Percentiles rank a stretch among this genome's conserved stretches.
Conservation (phyloP, 2,797 vertebrate species). For the Cygnus olor region DNA sequence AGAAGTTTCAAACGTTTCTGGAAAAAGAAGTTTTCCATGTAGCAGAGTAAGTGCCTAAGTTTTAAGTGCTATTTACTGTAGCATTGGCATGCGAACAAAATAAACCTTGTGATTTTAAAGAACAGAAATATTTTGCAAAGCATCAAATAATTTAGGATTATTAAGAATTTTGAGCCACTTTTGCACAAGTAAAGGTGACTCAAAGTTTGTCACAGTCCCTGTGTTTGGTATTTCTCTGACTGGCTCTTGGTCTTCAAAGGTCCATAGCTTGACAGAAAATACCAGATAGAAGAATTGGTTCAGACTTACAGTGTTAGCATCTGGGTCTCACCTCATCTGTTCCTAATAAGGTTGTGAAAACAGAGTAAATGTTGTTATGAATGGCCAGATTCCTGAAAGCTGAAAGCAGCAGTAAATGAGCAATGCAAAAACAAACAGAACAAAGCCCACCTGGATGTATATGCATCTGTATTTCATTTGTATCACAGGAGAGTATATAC, state of each 20-base stretch:
- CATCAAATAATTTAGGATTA: background rate
- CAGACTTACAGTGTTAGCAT: background rate
- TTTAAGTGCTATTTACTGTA: background rate
- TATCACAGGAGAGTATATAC: background rate
- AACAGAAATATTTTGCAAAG: background rate
- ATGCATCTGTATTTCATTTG: background rate
- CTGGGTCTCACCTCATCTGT: background rate
- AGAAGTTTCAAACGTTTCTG: slow-evolving; percentile 83
- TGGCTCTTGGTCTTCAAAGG: background rate
- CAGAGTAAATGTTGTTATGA: background rate
- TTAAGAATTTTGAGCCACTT: background rate
- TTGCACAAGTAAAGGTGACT: background rate
- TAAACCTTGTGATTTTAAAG: background rate
- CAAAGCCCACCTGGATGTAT: background rate
- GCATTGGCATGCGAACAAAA: background rate
- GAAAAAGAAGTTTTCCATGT: slow-evolving; percentile 65
- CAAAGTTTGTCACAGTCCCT: background rate
- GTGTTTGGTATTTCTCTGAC: background rate
- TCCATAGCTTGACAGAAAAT: background rate
- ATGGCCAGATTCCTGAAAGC: background rate
- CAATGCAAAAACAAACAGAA: background rate
- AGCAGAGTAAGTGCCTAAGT: slow-evolving; percentile 45
- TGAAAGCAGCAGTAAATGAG: background rate
- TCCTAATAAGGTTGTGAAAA: background rate
- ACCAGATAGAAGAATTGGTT: background rate